Percentiles rank a stretch among this genome's conserved stretches.
Evolutionary conservation across 2,888 invertebrate genomes (phyloP).

Genomic region (Drosophila flavopinicola): DNA sequence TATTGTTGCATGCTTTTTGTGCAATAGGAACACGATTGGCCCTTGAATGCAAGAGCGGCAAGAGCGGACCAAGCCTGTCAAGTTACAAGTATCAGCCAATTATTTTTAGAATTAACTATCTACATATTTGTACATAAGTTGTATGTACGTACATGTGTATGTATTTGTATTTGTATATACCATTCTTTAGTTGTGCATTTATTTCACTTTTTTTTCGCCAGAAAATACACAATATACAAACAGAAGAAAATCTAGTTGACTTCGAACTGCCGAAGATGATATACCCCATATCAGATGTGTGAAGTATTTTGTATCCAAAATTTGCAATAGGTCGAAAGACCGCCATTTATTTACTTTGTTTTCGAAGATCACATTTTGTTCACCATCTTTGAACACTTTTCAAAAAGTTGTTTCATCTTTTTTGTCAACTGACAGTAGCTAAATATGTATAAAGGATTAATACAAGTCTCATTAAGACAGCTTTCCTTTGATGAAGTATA

Average conservation of each 20-base stretch:
- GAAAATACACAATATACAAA: conserved; percentile 8
- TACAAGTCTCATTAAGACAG: no score
- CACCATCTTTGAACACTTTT: no score
- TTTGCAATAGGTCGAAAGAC: no score
- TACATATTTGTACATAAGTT: conserved; percentile 18
- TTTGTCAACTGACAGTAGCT: no score
- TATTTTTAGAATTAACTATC: conserved; percentile 29
- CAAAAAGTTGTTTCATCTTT: no score
- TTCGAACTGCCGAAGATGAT: not conserved
- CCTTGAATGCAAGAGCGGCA: conserved; percentile 20
- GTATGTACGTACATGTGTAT: conserved; percentile 8
- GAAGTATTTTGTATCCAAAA: no score
- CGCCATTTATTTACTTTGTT: no score
- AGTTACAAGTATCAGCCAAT: conserved; percentile 26
- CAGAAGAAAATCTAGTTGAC: no score
- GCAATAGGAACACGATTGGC: conserved; percentile 42
- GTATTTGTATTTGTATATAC: conserved; percentile 2
- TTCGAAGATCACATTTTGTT: no score
- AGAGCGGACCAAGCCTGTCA: conserved; percentile 28
- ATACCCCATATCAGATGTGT: not conserved
- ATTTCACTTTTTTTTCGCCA: not conserved
- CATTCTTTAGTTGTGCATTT: conserved; percentile 17
- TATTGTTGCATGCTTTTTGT: conserved; percentile 19
- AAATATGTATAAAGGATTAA: no score
- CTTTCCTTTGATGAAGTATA: no score